Evolutionary conservation across 2,113 vertebrate genomes (phyloP), one percentile per base, ranked within the genome.

Genomic region (Gyps fulvus): DNA sequence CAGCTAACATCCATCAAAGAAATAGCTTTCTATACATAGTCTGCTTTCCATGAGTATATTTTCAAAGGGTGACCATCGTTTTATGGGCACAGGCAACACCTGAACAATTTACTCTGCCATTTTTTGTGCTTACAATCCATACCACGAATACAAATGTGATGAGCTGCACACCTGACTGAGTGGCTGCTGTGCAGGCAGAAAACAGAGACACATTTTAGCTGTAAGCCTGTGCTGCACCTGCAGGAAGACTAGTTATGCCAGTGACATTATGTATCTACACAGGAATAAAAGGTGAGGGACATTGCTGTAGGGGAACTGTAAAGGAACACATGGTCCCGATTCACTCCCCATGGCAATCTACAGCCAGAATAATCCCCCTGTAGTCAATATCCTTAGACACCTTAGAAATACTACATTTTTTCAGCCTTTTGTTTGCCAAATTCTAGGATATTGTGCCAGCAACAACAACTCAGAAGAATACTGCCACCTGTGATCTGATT

Each of bases 1-100:
- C 70, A 92, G 86, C 76, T 95, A 90, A 70, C 83, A 92, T 89
- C 87, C 54, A 87, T 83, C 85, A 95, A 85, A 92, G 36, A 83
- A 92, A 96, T 82, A 77, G 34, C 34, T 94, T 95, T 71, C 70
- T 83, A 50, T 54, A 83, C 59, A 90, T 78, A 90, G 50, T 25
- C 57, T 58, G 13, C 49, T 93, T 85, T 76, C 69, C 40, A 40
- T 57, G 57, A 65, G 78, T 59, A 88, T 91, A 73, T 77, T 95
- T 95, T 84, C 84, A 89, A 90, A 91, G 62, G 59, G 21, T 96
- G 74, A 77, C 71, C 93, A 83, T 80, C 14, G 57, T 80, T 95
- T 94, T 73, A 89, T 13, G 45, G 81, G 66, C 74, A 89, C 20
- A 73, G 71, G 49, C 1, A 3, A 88, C 70, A 90, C 76, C 54